phyloP scores from a whole-genome alignment of 2,888 invertebrate species.

The Acanthoscelides obtectus region DNA sequence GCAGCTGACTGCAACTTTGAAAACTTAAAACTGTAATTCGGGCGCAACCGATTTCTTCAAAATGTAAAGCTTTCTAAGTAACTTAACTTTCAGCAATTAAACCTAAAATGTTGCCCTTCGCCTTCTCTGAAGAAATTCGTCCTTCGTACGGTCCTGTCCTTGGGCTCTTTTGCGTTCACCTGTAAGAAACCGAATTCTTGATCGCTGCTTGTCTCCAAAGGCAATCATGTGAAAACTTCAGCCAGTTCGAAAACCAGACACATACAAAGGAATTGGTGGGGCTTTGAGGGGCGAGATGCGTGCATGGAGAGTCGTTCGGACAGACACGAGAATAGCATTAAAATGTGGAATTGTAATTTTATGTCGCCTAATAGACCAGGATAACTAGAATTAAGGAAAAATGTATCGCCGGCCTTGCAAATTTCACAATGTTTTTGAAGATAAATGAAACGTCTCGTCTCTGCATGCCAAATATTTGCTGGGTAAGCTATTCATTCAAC shows the following conservation, averaged over 20 bases:
- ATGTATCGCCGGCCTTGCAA: no score
- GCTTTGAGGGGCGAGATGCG: not conserved
- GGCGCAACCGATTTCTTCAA: no score
- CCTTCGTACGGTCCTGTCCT: conserved; percentile 1
- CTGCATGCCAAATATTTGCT: no score
- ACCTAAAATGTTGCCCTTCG: no score
- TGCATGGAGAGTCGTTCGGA: not conserved
- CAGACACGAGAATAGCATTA: not conserved
- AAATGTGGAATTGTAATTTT: not conserved
- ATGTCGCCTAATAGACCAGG: not conserved
- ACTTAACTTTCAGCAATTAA: no score
- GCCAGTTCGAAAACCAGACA: not conserved
- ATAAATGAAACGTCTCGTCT: no score
- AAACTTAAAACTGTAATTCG: no score
- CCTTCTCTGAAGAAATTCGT: not conserved
- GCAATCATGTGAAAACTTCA: conserved; percentile 13
- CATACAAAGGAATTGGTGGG: not conserved
- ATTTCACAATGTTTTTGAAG: no score
- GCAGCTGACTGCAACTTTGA: no score
- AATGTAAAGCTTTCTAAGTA: no score
- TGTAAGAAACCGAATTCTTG: conserved; percentile 7
- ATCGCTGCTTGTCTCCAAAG: conserved; percentile 3
- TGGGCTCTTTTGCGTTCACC: conserved; percentile 12
- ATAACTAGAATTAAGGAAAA: no score
- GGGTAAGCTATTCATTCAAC: no score